Base-by-base conservation (phyloP, 1,140 invertebrate species). In the Philotrypesis tridentata region DNA sequence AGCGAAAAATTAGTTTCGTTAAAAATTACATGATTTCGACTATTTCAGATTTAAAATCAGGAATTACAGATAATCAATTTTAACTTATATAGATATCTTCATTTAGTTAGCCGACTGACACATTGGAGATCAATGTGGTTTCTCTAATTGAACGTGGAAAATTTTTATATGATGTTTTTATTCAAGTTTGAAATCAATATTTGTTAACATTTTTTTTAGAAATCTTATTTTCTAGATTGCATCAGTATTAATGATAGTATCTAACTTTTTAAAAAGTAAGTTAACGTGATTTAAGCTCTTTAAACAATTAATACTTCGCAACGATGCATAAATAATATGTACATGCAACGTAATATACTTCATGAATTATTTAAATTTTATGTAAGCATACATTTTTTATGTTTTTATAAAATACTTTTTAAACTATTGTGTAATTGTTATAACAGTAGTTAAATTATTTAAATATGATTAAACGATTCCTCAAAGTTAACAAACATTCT, bases 211-310 rank as follows among this genome's bases (percentile, higher is more conserved):
- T 48, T 27, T 5, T 78, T 68, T 68, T 55, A 55, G 48, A 55
- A 76, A 68, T n/a, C 21, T 76, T 14, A 75, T 8, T 40, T 33
- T 25, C 6, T 63, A 63, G 21, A 60, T 12, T 65, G 25, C 60
- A 40, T 65, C n/a, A 33, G 29, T 63, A 65, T 25, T 76, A 76
- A 43, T 76, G 60, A 63, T 61, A 65, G 63, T 76, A 63, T 72
- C 61, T 61, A 74, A 31, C 17, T 29, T 9, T 25, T 74, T 11
- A 74, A 74, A n/a, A 12, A 61, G 12, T 55, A 61, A 33, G 31
- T 31, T 33, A 68, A 31, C 33, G 29, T 33, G 17, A 68, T 68
- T 68, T 21, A 17, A 3, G 2, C 33, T 60, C 60, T 25, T 61
- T 74, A 23, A 74, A 7, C 40, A 60, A 74, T 23, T 60, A 0